These are phyloP conservation scores for Dione vanillae DNA, from an alignment of 2,888 invertebrate genomes.

Conservation along the genomic window DNA sequence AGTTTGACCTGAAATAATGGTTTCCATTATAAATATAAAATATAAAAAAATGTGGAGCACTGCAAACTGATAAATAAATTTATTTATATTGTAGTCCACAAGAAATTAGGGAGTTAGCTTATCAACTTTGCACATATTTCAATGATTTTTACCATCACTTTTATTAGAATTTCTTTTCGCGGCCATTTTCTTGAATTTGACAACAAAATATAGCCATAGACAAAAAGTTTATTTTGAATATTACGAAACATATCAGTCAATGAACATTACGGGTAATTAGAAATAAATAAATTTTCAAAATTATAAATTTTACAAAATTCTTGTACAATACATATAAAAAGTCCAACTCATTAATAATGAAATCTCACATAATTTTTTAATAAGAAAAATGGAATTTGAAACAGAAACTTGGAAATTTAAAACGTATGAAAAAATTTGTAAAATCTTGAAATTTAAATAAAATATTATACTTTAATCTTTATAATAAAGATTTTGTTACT, in stretches of 20 bases:
- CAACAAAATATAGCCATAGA: constrained; percentile 45
- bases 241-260: too few species aligned
- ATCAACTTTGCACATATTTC: not conserved
- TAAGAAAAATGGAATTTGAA: too few species aligned
- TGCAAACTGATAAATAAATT: not conserved
- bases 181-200: constrained; percentile 85
- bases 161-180: constrained; percentile 86
- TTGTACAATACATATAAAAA: too few species aligned
- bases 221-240: not conserved
- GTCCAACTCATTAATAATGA: too few species aligned
- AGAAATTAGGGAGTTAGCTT: not conserved
- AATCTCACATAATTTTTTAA: too few species aligned
- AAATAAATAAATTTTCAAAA: not conserved
- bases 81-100: not conserved
- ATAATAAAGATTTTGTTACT: not conserved
- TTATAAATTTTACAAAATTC: too few species aligned
- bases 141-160: constrained; percentile 82
- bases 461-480: not conserved
- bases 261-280: too few species aligned
- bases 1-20: constrained; percentile 64
- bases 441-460: not conserved
- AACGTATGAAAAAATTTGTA: not conserved
- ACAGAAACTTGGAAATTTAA: too few species aligned
- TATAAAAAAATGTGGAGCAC: not conserved
- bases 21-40: constrained; percentile 11